A percentile compares a stretch with the other conserved stretches of the same genome.
phyloP scores from a whole-genome alignment of 2,888 invertebrate species.

The Dynastes grantii region DNA sequence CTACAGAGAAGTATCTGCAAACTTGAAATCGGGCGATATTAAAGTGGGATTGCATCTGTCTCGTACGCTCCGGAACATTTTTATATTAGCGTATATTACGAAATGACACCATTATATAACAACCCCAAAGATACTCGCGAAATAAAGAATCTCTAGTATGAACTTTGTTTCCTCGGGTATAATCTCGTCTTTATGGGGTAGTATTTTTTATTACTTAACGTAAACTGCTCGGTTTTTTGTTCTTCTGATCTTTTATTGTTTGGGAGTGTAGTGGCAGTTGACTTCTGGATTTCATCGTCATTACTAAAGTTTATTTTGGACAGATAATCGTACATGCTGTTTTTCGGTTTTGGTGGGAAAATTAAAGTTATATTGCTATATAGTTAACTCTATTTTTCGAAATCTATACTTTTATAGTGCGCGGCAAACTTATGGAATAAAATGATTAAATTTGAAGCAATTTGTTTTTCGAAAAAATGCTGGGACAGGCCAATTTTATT shows the following conservation, averaged over 20 bases:
- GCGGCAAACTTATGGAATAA: too few species aligned
- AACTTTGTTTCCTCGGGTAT: background rate
- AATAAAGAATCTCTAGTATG: too few species aligned
- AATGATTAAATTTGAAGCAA: too few species aligned
- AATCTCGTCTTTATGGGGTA: slow-evolving; percentile 3
- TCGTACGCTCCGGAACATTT: background rate
- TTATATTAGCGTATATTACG: slow-evolving; percentile 3
- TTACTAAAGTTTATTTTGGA: background rate
- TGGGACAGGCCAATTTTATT: too few species aligned
- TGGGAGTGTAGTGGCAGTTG: background rate
- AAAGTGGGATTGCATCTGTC: background rate
- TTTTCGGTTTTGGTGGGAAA: background rate
- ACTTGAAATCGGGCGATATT: background rate
- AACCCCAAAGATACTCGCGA: background rate
- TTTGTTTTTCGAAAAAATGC: too few species aligned
- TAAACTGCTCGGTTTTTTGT: background rate
- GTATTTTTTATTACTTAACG: background rate
- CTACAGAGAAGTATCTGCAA: background rate
- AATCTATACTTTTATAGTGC: background rate
- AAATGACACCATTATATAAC: background rate
- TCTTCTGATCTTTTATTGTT: background rate
- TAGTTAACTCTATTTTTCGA: background rate
- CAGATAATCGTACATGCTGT: background rate
- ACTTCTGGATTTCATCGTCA: background rate
- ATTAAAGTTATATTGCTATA: background rate